Conservation (phyloP, 2,797 vertebrate species). For the Neosalanx taihuensis region DNA sequence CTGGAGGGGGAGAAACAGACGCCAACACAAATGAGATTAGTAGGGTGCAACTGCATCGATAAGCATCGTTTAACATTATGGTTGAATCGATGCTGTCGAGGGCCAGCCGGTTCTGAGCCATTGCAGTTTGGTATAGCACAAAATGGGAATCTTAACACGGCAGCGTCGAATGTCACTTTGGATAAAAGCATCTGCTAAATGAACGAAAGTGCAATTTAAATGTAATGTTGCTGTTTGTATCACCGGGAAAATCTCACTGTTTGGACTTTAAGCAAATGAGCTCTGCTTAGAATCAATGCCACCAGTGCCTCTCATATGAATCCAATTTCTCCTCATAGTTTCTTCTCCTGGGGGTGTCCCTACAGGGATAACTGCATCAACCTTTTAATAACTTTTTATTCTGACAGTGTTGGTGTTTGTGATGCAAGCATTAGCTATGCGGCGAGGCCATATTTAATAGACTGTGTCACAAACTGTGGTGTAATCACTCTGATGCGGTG, state of each 20-base stretch:
- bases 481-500: background rate
- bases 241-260: background rate
- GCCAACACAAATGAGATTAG: slow-evolving; percentile 41
- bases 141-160: background rate
- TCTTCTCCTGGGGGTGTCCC: too few species aligned
- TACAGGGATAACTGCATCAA: too few species aligned
- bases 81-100: slow-evolving; percentile 16
- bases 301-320: too few species aligned
- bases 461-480: background rate
- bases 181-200: too few species aligned
- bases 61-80: slow-evolving; percentile 33
- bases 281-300: too few species aligned
- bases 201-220: background rate
- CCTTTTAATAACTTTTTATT: too few species aligned
- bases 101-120: background rate
- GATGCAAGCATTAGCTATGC: background rate
- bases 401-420: background rate
- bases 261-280: too few species aligned
- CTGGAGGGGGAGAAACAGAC: slow-evolving; percentile 19
- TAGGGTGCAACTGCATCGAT: slow-evolving; percentile 34
- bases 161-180: background rate
- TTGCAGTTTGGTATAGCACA: background rate
- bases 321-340: too few species aligned
- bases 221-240: background rate
- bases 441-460: background rate